These are phyloP conservation scores for Sebastiscus albofasciatus DNA, from an alignment of 2,797 vertebrate genomes.

Conservation along the genomic window DNA sequence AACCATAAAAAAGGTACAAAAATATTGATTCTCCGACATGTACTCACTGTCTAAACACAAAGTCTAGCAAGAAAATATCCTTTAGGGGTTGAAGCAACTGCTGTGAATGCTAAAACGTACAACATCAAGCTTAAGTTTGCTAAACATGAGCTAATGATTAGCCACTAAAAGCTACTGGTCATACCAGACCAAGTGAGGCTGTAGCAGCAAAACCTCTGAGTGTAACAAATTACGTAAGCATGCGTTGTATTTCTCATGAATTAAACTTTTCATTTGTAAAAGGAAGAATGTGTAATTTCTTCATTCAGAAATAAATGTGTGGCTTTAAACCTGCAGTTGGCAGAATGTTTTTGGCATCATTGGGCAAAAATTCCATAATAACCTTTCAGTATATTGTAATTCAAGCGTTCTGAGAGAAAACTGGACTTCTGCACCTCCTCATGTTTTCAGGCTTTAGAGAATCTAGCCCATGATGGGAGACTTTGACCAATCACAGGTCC, in stretches of 20 bases:
- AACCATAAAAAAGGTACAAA: constrained; percentile 18
- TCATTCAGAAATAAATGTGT: not conserved
- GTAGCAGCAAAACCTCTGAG: not conserved
- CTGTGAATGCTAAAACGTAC: not conserved
- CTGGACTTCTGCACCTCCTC: too few relatives aligned
- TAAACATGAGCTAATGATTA: not conserved
- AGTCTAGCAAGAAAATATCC: not conserved
- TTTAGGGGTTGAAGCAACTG: not conserved
- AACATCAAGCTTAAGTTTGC: not conserved
- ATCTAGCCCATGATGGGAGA: too few relatives aligned
- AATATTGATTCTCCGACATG: constrained; percentile 28
- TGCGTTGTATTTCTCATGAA: not conserved
- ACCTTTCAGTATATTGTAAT: too few relatives aligned
- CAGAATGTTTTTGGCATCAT: too few relatives aligned
- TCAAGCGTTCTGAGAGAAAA: too few relatives aligned
- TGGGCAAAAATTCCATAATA: too few relatives aligned
- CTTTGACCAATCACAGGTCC: too few relatives aligned
- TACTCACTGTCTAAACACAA: not conserved
- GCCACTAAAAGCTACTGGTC: not conserved
- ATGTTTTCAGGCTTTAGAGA: too few relatives aligned
- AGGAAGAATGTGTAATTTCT: not conserved
- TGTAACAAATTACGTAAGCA: not conserved
- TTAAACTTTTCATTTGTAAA: not conserved
- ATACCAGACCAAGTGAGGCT: not conserved
- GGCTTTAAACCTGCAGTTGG: not conserved